Base-by-base conservation (phyloP, 2,113 vertebrate genomes). In the Ailurus styani region DNA sequence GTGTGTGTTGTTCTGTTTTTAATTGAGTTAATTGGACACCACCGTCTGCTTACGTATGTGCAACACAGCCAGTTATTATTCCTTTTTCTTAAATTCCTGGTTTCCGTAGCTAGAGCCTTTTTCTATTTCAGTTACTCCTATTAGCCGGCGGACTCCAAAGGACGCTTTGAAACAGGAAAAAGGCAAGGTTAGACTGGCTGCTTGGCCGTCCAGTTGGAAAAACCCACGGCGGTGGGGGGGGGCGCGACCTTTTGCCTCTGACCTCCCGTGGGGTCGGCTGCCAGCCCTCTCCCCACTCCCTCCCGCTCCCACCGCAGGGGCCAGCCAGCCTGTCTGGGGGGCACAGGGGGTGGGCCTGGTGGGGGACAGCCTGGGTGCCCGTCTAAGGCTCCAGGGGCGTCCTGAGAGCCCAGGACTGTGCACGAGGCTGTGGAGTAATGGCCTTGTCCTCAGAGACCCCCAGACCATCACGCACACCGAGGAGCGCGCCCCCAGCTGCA, bases 41-140 rank as follows among this genome's bases (percentile, higher is more conserved):
- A 97, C 14, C 97, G 95, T 98, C 98, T 97, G 97, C 93, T 98
- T 97, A 91, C 2, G 92, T 73, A 92, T 96, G 97, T 96, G 96
- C 97, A 90, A 82, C 98, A 98, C 94, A 97, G 98, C 94, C 23
- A 14, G 97, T 93, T 96, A 94, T 98, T 99, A 99, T 72, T 99
- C 99, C 98, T 99, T 99, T 98, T 99, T 99, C 99, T 99, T 99
- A 98, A 99, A 98, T 97, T 99, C 99, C 93, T 98, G 99, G 99
- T 99, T 98, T 97, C 99, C 99, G 2, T 99, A 99, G 98, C 99
- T 99, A 98, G 99, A 99, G 98, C 99, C 99, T 72, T 99, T 99
- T 90, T 99, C 99, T 97, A 99, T 99, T 98, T 99, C 99, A 0
- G 99, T 99, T 96, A 99, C 99, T 91, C 99, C 99, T 94, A 99